Percentiles rank a stretch among this genome's conserved stretches.
Conservation (phyloP, 2,113 vertebrate species). For the Trematocara macrostoma region DNA sequence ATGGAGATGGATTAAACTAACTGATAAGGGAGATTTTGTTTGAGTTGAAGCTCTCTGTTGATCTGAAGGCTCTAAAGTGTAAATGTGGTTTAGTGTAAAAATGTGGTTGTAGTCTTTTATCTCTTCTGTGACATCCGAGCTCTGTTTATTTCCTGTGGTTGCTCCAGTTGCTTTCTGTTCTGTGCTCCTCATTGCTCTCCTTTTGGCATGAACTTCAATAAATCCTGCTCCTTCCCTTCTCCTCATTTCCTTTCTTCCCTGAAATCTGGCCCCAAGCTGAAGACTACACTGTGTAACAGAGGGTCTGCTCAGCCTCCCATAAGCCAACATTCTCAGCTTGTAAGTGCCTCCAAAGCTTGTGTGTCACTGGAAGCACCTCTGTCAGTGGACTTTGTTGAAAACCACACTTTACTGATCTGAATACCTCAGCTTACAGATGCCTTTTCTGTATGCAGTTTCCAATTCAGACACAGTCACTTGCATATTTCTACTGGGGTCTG, state of each 20-base stretch:
- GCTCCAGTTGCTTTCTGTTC: background rate
- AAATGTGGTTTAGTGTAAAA: background rate
- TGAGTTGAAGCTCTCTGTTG: background rate
- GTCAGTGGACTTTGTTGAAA: background rate
- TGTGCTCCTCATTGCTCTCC: background rate
- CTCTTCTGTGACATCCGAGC: background rate
- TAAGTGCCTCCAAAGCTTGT: slow-evolving; percentile 49
- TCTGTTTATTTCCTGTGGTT: background rate
- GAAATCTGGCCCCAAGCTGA: slow-evolving; percentile 42
- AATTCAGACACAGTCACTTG: background rate
- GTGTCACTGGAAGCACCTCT: slow-evolving; percentile 4
- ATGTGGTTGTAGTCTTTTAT: background rate
- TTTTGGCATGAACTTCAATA: background rate
- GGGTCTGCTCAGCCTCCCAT: slow-evolving; percentile 22
- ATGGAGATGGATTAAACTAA: background rate
- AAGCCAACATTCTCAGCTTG: slow-evolving; percentile 28
- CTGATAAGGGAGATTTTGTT: background rate
- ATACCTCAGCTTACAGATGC: background rate
- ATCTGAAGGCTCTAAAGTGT: background rate
- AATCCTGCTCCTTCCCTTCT: background rate
- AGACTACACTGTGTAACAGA: slow-evolving; percentile 54
- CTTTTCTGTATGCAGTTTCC: background rate
- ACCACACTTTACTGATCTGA: background rate
- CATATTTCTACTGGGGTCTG: background rate
- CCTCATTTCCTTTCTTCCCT: background rate